Percentiles rank a stretch among this genome's conserved stretches.
These are phyloP conservation scores for Lasioglossum vierecki DNA, from an alignment of 2,888 invertebrate species.

Conservation along the genomic window DNA sequence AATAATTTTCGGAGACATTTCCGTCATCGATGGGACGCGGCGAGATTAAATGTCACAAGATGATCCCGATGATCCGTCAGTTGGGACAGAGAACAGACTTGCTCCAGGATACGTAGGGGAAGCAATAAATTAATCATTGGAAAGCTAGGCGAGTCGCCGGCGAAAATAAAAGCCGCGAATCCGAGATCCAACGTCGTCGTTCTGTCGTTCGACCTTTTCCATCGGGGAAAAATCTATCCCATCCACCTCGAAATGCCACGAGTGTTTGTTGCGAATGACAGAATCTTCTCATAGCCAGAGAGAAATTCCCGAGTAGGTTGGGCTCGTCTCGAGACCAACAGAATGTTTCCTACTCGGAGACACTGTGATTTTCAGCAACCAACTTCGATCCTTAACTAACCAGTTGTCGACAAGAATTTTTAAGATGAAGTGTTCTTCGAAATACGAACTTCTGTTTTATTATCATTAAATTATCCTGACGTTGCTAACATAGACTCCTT, in stretches of 20 bases:
- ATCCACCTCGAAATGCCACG: conserved; percentile 69
- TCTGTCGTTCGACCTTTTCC: conserved; percentile 69
- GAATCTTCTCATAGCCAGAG: conserved; percentile 66
- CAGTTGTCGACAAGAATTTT: background rate
- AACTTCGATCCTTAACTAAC: background rate
- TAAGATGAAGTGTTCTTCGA: too few species aligned
- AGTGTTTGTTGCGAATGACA: conserved; percentile 71
- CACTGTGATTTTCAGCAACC: background rate
- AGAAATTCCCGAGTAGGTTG: conserved; percentile 35
- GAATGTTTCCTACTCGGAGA: background rate
- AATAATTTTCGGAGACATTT: background rate
- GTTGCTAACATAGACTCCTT: too few species aligned
- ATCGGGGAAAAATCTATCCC: conserved; percentile 61
- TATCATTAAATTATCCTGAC: too few species aligned
- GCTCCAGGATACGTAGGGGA: conserved; percentile 27
- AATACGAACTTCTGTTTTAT: too few species aligned
- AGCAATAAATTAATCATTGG: conserved; percentile 58
- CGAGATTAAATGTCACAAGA: conserved; percentile 53
- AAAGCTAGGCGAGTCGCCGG: conserved; percentile 26
- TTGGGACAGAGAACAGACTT: background rate
- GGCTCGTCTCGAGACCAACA: conserved; percentile 12
- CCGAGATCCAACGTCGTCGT: conserved; percentile 26
- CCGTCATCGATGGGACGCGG: conserved; percentile 23
- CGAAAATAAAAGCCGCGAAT: conserved; percentile 35
- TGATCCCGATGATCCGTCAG: background rate